Percentiles rank a stretch among this genome's conserved stretches.
These are phyloP conservation scores for Orchestia grillus DNA, from an alignment of 1,140 invertebrate species.

Conservation along the genomic window DNA sequence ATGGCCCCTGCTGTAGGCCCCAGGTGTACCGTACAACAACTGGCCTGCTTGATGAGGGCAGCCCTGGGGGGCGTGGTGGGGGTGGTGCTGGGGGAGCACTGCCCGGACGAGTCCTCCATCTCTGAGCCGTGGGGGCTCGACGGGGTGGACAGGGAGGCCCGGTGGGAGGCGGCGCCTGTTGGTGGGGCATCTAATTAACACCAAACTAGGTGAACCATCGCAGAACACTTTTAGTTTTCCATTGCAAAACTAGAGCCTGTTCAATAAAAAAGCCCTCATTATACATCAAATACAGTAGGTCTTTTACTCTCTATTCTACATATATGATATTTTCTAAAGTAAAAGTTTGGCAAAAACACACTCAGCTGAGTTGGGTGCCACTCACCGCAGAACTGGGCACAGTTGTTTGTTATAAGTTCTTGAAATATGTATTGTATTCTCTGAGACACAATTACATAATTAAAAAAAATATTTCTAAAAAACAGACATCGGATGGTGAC, in stretches of 20 bases:
- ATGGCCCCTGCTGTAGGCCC: no score
- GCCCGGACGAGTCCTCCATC: slow-evolving; percentile 66
- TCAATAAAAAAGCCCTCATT: not conserved
- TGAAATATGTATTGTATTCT: no score
- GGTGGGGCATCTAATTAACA: not conserved
- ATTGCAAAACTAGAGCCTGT: not conserved
- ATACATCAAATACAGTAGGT: no score
- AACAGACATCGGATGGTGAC: no score
- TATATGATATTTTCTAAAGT: no score
- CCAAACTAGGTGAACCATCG: not conserved
- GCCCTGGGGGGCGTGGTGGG: slow-evolving; percentile 64
- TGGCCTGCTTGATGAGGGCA: slow-evolving; percentile 27
- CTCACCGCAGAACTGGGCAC: no score
- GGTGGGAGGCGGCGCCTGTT: slow-evolving; percentile 47
- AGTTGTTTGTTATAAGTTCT: no score
- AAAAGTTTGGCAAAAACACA: no score
- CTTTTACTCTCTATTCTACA: no score
- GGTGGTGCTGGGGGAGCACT: slow-evolving; percentile 64
- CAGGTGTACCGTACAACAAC: not conserved
- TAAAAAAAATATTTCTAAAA: no score
- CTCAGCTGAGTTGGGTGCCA: no score
- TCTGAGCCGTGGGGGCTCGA: slow-evolving; percentile 68
- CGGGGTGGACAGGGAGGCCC: slow-evolving; percentile 69
- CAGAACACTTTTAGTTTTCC: not conserved
- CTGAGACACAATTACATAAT: no score